Evolutionary conservation across 2,888 invertebrate species (phyloP).

Genomic region (Hypomecis punctinalis): DNA sequence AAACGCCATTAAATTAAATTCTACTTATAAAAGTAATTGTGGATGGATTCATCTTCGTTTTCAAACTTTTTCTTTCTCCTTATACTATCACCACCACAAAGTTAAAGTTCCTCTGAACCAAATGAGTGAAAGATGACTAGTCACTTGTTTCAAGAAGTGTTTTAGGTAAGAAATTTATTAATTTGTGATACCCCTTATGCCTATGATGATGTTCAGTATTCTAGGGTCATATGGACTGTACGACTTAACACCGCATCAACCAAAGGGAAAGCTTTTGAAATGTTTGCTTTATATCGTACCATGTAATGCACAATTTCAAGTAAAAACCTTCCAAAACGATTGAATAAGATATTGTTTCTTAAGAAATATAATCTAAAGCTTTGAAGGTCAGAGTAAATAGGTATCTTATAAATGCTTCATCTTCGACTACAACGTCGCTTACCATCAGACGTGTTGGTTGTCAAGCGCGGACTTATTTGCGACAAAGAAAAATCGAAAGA

Average conservation of each 20-base stretch:
- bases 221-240: neutral
- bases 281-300: neutral
- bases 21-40: constrained; percentile 36
- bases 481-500: too few relatives aligned
- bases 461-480: too few relatives aligned
- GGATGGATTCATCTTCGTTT: constrained; percentile 41
- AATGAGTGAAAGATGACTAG: constrained; percentile 22
- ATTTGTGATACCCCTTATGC: neutral
- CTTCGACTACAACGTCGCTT: too few relatives aligned
- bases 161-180: constrained; percentile 2
- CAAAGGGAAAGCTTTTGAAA: neutral
- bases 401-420: too few relatives aligned
- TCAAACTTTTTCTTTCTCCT: neutral
- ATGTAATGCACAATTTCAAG: neutral
- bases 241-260: neutral
- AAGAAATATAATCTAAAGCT: too few relatives aligned
- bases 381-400: too few relatives aligned
- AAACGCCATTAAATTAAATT: too few relatives aligned
- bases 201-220: neutral
- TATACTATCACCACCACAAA: constrained; percentile 25
- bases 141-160: constrained; percentile 28
- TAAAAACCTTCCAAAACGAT: neutral
- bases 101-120: constrained; percentile 15
- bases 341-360: neutral
- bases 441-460: too few relatives aligned